These are phyloP conservation scores for Xiphophorus couchianus DNA, from an alignment of 2,113 vertebrate genomes.

Conservation along the genomic window DNA sequence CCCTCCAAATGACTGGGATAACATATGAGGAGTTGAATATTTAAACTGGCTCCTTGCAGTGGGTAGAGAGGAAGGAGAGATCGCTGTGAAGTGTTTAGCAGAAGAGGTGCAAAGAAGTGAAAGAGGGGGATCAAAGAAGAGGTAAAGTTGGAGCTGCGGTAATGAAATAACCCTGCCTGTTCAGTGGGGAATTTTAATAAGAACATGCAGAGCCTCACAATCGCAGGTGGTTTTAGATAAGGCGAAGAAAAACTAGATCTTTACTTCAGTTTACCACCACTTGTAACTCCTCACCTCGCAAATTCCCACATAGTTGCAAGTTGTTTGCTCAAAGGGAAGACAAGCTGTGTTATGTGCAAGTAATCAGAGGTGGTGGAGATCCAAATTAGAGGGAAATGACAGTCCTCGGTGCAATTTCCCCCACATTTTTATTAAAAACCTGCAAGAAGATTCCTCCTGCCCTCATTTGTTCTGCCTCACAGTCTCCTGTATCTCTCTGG, in stretches of 20 bases:
- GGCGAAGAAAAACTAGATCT: background rate
- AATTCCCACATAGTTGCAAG: constrained; percentile 51
- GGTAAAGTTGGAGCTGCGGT: constrained; percentile 58
- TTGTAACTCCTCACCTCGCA: constrained; percentile 34
- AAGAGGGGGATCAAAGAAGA: constrained; percentile 40
- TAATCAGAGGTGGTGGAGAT: constrained; percentile 34
- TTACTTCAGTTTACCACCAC: background rate
- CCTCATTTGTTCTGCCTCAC: constrained; percentile 4
- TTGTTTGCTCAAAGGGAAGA: constrained; percentile 42
- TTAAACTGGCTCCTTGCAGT: constrained; percentile 52
- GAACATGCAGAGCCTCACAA: constrained; percentile 43
- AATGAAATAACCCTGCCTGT: constrained; percentile 56
- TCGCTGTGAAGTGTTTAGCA: constrained; percentile 35
- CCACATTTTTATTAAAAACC: constrained; percentile 52
- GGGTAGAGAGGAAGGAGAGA: constrained; percentile 37
- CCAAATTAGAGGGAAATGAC: constrained; percentile 48
- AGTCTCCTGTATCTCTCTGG: constrained; percentile 16
- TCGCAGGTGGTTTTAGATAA: constrained; percentile 47
- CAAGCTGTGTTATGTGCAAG: constrained; percentile 42
- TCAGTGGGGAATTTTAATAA: constrained; percentile 62
- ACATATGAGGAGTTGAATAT: constrained; percentile 68
- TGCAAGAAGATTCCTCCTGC: constrained; percentile 21
- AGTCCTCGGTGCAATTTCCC: constrained; percentile 38
- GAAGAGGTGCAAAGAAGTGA: constrained; percentile 1
- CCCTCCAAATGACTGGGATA: constrained; percentile 42